These are phyloP conservation scores for Xiphophorus hellerii DNA, from an alignment of 2,113 vertebrate genomes.

Conservation along the genomic window DNA sequence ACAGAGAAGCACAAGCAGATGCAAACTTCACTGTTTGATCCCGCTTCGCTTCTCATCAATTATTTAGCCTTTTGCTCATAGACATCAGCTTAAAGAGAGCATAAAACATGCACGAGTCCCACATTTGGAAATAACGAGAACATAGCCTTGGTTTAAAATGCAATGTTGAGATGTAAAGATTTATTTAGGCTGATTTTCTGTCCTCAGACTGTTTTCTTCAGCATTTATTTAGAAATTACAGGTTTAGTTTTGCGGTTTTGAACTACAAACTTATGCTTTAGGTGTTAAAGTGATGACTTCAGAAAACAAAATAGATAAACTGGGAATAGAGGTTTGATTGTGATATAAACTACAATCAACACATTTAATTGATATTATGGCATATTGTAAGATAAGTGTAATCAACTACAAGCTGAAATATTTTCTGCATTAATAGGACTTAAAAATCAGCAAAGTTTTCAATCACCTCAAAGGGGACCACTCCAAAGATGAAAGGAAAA, in stretches of 20 bases:
- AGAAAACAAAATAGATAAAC: background rate
- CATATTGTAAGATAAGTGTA: background rate
- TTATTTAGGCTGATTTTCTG: conserved; percentile 54
- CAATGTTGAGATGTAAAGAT: conserved; percentile 59
- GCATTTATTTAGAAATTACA: conserved; percentile 21
- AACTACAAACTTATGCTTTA: conserved; percentile 18
- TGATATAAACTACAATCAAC: conserved; percentile 8
- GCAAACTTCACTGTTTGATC: conserved; percentile 74
- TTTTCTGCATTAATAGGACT: background rate
- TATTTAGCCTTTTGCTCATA: conserved; percentile 79
- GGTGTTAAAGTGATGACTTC: background rate
- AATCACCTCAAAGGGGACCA: background rate
- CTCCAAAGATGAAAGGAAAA: background rate
- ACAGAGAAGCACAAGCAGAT: conserved; percentile 68
- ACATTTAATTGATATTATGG: background rate
- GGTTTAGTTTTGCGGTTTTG: conserved; percentile 21
- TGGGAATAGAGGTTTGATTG: background rate
- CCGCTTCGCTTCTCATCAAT: conserved; percentile 74
- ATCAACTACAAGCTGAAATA: background rate
- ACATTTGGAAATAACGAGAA: conserved; percentile 76
- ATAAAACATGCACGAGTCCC: conserved; percentile 74
- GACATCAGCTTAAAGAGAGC: conserved; percentile 74
- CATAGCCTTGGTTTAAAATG: conserved; percentile 70
- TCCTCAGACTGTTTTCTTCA: conserved; percentile 5
- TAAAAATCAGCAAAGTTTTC: background rate